Conservation (phyloP, 2,888 invertebrate species). For the Lithophane leautieri region DNA sequence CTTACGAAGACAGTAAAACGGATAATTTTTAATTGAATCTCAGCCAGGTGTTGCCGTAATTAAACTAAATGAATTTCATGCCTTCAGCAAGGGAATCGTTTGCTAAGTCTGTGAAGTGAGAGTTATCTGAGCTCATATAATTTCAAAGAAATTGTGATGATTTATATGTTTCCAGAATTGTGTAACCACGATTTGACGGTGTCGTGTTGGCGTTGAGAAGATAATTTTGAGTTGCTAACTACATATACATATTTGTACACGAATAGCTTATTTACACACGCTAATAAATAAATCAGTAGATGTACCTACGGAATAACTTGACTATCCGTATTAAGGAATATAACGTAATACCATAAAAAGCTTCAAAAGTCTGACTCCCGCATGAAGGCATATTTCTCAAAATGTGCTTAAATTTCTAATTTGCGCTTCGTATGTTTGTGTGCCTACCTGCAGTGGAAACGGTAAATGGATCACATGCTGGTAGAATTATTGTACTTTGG, state of each 20-base stretch:
- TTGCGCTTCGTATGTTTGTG: neutral
- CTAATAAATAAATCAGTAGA: conserved; percentile 11
- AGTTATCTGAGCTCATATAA: conserved; percentile 52
- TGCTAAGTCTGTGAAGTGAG: conserved; percentile 60
- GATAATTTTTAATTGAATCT: conserved; percentile 84
- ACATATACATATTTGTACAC: conserved; percentile 52
- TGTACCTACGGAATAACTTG: neutral
- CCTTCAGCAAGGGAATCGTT: conserved; percentile 65
- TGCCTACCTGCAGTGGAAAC: conserved; percentile 5
- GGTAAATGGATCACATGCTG: conserved; percentile 1
- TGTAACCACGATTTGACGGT: conserved; percentile 60
- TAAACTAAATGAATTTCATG: conserved; percentile 78
- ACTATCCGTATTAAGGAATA: neutral
- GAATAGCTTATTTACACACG: conserved; percentile 29
- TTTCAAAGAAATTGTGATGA: conserved; percentile 53
- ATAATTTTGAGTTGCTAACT: conserved; percentile 61
- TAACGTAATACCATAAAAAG: neutral
- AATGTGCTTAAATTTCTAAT: neutral
- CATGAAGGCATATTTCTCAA: conserved; percentile 5
- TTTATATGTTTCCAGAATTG: conserved; percentile 66
- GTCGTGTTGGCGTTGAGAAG: conserved; percentile 47
- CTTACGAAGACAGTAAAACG: conserved; percentile 77
- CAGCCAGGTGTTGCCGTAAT: conserved; percentile 82
- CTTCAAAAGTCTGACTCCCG: neutral
- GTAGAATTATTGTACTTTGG: neutral